These are phyloP conservation scores for Pipistrellus pygmaeus DNA, from an alignment of 2,797 vertebrate species.

Conservation along the genomic window DNA sequence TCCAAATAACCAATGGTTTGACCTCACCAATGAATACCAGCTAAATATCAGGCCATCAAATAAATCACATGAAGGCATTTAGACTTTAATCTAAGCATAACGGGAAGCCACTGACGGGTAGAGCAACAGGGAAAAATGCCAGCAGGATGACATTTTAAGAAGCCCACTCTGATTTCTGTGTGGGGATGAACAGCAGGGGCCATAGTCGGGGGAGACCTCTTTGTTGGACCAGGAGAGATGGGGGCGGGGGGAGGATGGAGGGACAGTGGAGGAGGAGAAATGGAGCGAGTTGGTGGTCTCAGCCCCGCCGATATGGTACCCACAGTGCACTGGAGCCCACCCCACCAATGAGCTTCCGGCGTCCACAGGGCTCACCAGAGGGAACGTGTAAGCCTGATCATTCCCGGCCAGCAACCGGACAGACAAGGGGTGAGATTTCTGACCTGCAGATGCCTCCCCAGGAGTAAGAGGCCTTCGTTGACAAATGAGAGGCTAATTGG, in stretches of 20 bases:
- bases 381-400: not conserved
- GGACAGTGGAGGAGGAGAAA: not conserved
- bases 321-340: not conserved
- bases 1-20: not conserved
- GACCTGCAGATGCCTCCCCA: not conserved
- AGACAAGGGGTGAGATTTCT: not conserved
- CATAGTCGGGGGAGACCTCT: not conserved
- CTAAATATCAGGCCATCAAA: constrained; percentile 36
- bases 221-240: not conserved
- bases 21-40: not conserved
- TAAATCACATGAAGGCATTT: constrained; percentile 40
- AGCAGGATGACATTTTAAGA: constrained; percentile 14
- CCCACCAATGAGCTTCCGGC: not conserved
- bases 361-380: not conserved
- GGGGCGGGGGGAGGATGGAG: fast-evolving
- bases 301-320: not conserved
- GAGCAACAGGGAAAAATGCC: not conserved
- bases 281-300: not conserved
- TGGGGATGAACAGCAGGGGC: fast-evolving
- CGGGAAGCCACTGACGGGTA: not conserved
- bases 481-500: constrained; percentile 52
- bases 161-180: not conserved
- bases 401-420: not conserved
- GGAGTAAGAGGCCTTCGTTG: not conserved
- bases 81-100: constrained; percentile 48